These are phyloP conservation scores for Caenorhabditis doughertyi DNA, from an alignment of 2,888 invertebrate species.

Conservation along the genomic window DNA sequence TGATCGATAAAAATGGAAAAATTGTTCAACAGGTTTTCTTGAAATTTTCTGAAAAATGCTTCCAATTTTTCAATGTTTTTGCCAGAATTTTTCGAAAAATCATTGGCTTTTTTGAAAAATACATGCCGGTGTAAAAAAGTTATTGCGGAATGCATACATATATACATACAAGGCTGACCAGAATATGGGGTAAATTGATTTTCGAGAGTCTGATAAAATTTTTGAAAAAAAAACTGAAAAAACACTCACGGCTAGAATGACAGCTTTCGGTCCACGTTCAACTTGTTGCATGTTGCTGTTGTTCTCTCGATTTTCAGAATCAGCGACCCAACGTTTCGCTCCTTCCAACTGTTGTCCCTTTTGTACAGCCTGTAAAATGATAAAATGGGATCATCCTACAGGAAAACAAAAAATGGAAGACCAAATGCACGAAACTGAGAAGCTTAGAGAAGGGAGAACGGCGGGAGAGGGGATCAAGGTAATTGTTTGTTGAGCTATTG, in stretches of 20 bases:
- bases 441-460: background rate
- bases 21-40: too few relatives aligned
- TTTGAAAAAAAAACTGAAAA: background rate
- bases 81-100: too few relatives aligned
- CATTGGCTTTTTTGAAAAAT: too few relatives aligned
- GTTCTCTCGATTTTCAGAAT: conserved; percentile 56
- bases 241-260: conserved; percentile 63
- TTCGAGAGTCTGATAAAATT: too few relatives aligned
- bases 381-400: background rate
- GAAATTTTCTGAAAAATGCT: too few relatives aligned
- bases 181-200: too few relatives aligned
- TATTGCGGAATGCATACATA: too few relatives aligned
- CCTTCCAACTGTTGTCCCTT: conserved; percentile 71
- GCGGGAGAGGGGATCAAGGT: background rate
- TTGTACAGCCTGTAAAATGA: conserved; percentile 53
- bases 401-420: background rate
- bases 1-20: too few relatives aligned
- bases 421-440: background rate
- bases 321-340: conserved; percentile 71
- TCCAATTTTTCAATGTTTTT: too few relatives aligned
- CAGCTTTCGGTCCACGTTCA: conserved; percentile 65
- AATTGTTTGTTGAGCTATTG: conserved; percentile 46
- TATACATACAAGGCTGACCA: too few relatives aligned
- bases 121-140: too few relatives aligned
- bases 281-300: conserved; percentile 41